A percentile compares a stretch with the other conserved stretches of the same genome.
Evolutionary conservation across 2,113 vertebrate species (phyloP).

Genomic region (Barbus barbus): DNA sequence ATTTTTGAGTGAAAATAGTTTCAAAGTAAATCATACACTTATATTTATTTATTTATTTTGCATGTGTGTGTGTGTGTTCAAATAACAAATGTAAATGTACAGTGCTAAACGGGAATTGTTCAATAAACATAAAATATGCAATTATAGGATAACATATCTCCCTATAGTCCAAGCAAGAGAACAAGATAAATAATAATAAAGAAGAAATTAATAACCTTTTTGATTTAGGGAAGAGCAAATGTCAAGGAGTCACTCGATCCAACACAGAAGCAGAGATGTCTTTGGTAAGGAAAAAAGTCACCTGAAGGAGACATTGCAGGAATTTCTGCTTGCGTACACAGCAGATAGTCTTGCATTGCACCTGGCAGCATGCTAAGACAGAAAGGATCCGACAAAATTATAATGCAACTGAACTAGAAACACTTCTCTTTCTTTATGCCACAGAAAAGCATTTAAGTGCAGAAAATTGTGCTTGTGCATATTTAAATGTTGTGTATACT

Average conservation of each 20-base stretch:
- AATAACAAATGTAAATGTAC: no score
- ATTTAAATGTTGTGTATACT: background rate
- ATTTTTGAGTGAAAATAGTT: no score
- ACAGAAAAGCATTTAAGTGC: background rate
- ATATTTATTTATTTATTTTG: no score
- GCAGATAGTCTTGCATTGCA: constrained; percentile 59
- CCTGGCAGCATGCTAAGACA: constrained; percentile 21
- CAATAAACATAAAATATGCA: no score
- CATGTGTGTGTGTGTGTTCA: no score
- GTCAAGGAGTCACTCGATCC: constrained; percentile 30
- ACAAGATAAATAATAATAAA: no score
- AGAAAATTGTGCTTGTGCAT: background rate
- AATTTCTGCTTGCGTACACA: constrained; percentile 51
- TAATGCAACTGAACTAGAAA: background rate
- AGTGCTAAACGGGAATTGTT: no score
- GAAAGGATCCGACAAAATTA: background rate
- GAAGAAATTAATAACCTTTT: no score
- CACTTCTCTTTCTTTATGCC: background rate
- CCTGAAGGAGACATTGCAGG: constrained; percentile 37
- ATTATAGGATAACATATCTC: no score
- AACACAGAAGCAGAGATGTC: background rate
- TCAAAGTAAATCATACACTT: no score
- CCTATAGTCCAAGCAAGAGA: no score
- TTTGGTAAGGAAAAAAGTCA: constrained; percentile 52
- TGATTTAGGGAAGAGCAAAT: background rate